Base-by-base conservation (phyloP, 2,888 invertebrate species). In the Yponomeuta cagnagella region DNA sequence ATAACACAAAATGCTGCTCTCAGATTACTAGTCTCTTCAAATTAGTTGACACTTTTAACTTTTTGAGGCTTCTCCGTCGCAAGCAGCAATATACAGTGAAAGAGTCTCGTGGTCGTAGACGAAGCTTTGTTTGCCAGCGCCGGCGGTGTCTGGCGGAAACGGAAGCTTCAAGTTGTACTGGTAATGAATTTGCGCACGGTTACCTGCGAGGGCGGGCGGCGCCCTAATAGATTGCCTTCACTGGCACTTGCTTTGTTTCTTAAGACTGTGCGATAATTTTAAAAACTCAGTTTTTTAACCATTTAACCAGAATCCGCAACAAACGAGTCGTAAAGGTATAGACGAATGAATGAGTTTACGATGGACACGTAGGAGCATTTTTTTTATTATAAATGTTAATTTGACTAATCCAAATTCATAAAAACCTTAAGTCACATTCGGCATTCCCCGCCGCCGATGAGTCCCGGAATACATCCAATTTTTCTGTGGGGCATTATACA, bases 141-240 rank as follows among this genome's bases (percentile, higher is more conserved):
- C 6, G 23, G 48, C 43, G 33, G 65, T 30, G 65, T 23, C 10
- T 12, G 48, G 48, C 85, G 90, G 89, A 90, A 89, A 84, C 90
- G 90, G 90, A 90, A 91, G 90, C 86, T 82, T 83, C 85, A 82
- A 85, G 82, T 88, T 86, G 84, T 86, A 82, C 82, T 82, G 78
- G 88, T 91, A 91, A 91, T 91, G 90, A 91, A 91, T 90, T 90
- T 86, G 89, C 89, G 69, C 65, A 58, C 71, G 70, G 69, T 37
- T 63, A 30, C 71, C 63, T 48, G 30, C 48, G 82, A 77, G 84
- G 88, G 89, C 83, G 86, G 87, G 83, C 84, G 70, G 82, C 87
- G 86, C 88, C 87, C 83, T 85, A 87, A 88, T 87, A 86, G 86
- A 90, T 90, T 85, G 79, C 87, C 82, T 87, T 85, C 84, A 88